These are phyloP conservation scores for Morpho deidamia DNA, from an alignment of 2,888 invertebrate species.

Conservation along the genomic window DNA sequence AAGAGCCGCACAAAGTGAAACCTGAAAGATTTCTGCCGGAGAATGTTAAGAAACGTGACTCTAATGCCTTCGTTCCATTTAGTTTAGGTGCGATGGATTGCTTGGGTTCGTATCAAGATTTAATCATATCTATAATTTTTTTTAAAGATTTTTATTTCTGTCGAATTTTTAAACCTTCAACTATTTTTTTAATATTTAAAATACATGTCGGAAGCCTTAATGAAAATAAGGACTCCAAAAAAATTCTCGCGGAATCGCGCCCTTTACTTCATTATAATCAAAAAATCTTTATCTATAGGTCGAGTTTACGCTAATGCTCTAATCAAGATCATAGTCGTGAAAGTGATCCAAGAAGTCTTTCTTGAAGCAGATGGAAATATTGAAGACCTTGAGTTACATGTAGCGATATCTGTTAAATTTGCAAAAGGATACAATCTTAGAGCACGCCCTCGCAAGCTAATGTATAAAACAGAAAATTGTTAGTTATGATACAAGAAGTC, in stretches of 20 bases:
- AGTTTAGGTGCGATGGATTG: constrained; percentile 66
- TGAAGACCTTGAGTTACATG: constrained; percentile 45
- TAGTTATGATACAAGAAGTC: no score
- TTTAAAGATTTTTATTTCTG: no score
- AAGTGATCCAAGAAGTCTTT: constrained; percentile 36
- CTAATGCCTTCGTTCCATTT: constrained; percentile 57
- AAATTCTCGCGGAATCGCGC: no score
- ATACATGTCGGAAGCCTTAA: no score
- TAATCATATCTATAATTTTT: no score
- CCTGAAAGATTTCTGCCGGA: constrained; percentile 58
- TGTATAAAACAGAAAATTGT: background rate
- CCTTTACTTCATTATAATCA: no score
- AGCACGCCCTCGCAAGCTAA: background rate
- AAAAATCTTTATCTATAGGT: constrained; percentile 32
- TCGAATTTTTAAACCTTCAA: no score
- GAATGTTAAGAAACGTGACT: constrained; percentile 45
- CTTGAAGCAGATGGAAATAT: constrained; percentile 40
- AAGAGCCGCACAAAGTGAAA: constrained; percentile 46
- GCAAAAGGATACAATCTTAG: constrained; percentile 48
- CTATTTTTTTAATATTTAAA: no score
- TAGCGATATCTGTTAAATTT: constrained; percentile 54
- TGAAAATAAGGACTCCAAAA: no score
- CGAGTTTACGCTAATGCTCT: constrained; percentile 53
- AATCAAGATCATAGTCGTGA: constrained; percentile 51
- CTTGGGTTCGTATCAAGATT: constrained; percentile 39